Evolutionary conservation across 1,140 invertebrate genomes (phyloP), one percentile per base, ranked within the genome.

Genomic region (Pristionchus pacificus): DNA sequence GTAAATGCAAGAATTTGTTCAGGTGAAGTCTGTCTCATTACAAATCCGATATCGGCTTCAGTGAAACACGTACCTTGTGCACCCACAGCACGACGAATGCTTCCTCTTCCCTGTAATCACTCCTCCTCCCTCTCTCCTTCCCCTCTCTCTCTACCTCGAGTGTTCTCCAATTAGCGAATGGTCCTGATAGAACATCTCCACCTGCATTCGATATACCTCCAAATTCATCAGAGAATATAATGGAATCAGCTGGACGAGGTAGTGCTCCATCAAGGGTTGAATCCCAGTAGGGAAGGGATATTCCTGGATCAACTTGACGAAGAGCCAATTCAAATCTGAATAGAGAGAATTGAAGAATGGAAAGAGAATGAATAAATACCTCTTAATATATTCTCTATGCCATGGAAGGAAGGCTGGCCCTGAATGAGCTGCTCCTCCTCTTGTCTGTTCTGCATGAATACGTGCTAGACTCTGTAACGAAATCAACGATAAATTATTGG

Each of bases 271-370:
- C 84, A n/a, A 84, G 25, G 27, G 77, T 76, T 6, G 78, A 79
- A 64, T 84, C 80, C 81, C 83, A 84, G 72, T 84, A 85, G 1
- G 84, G 84, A 13, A 85, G 63, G 38, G 78, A 75, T 0, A 84
- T 74, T 6, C 67, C 60, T 57, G 74, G 76, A 66, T 79, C 76
- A 24, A 74, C 57, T 61, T 74, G 61, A 2, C 78, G 70, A 14
- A 81, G 60, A 29, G 78, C 79, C 19, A 77, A 69, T 59, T 81
- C 79, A 19, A 80, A 65, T 65, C 78, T 77, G 64, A 33, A 63
- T 59, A 64, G 38, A 49, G 61, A n/a, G 31, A 31, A 72, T 67
- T 68, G 49, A 72, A 69, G 68, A 83, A 82, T 19, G 81, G 79
- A 38, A 75, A 70, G 14, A 80, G 77, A 55, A 69, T 15, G 25